phyloP scores from a whole-genome alignment of 2,113 vertebrate species.

The Numenius arquata region DNA sequence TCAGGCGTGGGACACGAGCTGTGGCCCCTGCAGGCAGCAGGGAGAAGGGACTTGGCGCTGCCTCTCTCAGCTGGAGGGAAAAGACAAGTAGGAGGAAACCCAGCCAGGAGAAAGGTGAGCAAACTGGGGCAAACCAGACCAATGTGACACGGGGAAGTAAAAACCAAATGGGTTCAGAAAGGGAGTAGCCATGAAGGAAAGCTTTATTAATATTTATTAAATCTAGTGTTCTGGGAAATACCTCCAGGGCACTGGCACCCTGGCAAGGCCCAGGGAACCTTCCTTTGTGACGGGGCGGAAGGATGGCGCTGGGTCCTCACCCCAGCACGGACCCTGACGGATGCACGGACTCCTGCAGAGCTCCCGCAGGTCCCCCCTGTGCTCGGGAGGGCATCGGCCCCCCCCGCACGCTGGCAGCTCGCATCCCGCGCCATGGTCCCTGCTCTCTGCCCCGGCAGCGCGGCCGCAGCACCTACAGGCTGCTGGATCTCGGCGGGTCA shows the following conservation, averaged over 20 bases:
- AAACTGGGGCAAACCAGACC: not conserved
- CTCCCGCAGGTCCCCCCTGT: no score
- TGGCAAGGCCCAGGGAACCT: not conserved
- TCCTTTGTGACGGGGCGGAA: not conserved
- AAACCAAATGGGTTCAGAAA: not conserved
- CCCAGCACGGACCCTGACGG: no score
- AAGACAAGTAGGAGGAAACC: not conserved
- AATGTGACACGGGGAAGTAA: no score
- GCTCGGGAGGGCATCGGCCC: no score
- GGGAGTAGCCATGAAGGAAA: not conserved
- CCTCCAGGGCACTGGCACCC: not conserved
- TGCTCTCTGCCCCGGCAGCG: not conserved
- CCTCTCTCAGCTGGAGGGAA: not conserved
- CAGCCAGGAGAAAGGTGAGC: not conserved
- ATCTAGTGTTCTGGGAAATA: not conserved
- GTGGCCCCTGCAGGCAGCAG: not conserved
- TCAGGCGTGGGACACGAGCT: not conserved
- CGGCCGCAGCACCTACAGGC: not conserved
- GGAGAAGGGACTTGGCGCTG: no score
- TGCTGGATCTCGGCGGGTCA: not conserved
- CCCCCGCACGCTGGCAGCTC: accelerated
- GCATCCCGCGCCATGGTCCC: not conserved
- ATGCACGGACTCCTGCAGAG: not conserved
- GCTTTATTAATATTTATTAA: not conserved
- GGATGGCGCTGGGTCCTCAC: not conserved